Conservation (phyloP, 2,888 invertebrate species). For the Melipona bicolor region DNA sequence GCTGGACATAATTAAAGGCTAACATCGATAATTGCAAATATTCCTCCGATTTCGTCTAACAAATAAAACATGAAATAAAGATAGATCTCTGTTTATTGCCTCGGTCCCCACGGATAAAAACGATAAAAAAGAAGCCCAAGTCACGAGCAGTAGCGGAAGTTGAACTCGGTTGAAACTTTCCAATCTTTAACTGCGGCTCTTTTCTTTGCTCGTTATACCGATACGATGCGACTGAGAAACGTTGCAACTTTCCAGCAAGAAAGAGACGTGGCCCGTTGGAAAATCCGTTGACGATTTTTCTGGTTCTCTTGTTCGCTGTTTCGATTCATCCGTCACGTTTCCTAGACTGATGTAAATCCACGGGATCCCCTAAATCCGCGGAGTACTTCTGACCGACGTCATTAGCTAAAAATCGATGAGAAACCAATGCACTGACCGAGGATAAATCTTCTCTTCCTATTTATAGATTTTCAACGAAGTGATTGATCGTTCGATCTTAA, state of each 20-base stretch:
- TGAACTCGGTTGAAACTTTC: neutral
- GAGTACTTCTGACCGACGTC: slow-evolving; percentile 14
- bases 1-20: slow-evolving; percentile 11
- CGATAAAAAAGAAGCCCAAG: neutral
- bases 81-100: neutral
- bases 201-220: neutral
- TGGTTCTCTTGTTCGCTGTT: slow-evolving; percentile 35
- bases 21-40: neutral
- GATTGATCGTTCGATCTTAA: too few species aligned
- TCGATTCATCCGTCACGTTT: neutral
- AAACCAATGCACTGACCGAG: slow-evolving; percentile 5
- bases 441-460: neutral
- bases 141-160: neutral
- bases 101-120: too few species aligned
- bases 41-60: neutral
- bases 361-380: slow-evolving; percentile 5
- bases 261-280: neutral
- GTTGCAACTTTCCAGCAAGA: neutral
- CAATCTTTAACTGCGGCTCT: neutral
- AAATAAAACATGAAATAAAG: neutral
- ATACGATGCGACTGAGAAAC: neutral
- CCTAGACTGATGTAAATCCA: too few species aligned
- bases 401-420: slow-evolving; percentile 48
- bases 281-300: slow-evolving; percentile 5
- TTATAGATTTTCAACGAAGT: too few species aligned